These are phyloP conservation scores for Cuculus canorus DNA, from an alignment of 2,797 vertebrate genomes.

Conservation along the genomic window DNA sequence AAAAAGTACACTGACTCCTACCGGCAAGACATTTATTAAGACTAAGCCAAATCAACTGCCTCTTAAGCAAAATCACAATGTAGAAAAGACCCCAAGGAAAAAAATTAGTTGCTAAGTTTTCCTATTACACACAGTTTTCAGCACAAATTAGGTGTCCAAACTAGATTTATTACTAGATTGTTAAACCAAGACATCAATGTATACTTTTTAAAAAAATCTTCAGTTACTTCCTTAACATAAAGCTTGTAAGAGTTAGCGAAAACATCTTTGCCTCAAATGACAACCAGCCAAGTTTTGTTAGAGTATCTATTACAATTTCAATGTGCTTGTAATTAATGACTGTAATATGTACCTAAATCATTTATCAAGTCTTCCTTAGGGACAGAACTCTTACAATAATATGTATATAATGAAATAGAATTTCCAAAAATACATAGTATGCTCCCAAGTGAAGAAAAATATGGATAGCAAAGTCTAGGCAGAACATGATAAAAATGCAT, in stretches of 20 bases:
- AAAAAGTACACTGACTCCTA: background rate
- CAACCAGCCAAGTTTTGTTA: background rate
- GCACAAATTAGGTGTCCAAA: background rate
- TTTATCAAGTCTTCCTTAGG: background rate
- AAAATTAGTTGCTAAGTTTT: background rate
- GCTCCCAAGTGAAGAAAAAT: background rate
- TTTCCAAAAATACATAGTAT: background rate
- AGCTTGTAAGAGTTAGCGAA: background rate
- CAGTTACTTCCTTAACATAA: background rate
- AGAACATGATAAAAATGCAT: background rate
- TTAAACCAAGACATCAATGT: background rate
- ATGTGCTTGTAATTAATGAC: background rate
- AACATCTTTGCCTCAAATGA: background rate
- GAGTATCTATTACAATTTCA: background rate
- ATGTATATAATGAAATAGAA: background rate
- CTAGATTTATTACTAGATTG: background rate
- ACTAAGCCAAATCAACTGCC: background rate
- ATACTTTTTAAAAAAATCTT: background rate
- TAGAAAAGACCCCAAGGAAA: background rate
- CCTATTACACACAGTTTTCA: background rate
- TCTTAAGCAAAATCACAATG: background rate
- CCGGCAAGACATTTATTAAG: background rate
- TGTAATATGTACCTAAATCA: background rate
- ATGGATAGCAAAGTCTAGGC: background rate
- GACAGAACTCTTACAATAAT: background rate